Base-by-base conservation (phyloP, 2,113 vertebrate genomes). In the Heterotilapia buettikoferi region DNA sequence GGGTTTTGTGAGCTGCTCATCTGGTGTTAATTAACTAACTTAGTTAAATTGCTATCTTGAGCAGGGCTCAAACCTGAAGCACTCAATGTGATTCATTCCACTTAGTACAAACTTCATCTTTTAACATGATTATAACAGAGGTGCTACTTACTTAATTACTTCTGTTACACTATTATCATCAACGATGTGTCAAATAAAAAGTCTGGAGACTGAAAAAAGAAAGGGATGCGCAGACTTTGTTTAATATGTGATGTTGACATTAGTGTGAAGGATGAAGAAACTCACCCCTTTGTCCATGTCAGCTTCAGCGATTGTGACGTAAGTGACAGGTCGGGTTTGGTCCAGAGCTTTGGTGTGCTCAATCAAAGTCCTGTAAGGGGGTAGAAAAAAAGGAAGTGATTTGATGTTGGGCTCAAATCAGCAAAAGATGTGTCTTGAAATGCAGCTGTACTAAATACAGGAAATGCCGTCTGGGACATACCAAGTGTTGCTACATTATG, bases 271-370 rank as follows among this genome's bases (percentile, higher is more conserved):
- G 29, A 6, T 31, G 6, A 13, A 85, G 33, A 76, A 36, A 95
- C 98, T 98, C 96, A 99, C 99, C 96, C 97, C 98, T 88, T 18
- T 96, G 94, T 99, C 99, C 47, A 81, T 53, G 47, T 96, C 85
- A 29, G 96, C 98, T 94, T 96, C 95, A 86, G 92, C 93, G 71
- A 96, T 85, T 43, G 97, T 97, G 94, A 98, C 94, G 83, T 95
- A 99, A 38, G 99, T 99, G 84, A 99, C 98, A 0, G 98, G 98
- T 52, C 98, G 96, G 18, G 97, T 96, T 6, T 96, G 94, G 89
- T 99, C 99, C 87, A 99, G 92, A 84, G 93, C 94, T 95, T 97
- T 99, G 84, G 98, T 99, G 80, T 98, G 96, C 78, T 94, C 66
- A 82, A 99, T 97, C 93, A 99, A 56, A 4, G 96, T 97, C 96